Base-by-base conservation (phyloP, 2,113 vertebrate genomes). In the Apteryx mantelli region DNA sequence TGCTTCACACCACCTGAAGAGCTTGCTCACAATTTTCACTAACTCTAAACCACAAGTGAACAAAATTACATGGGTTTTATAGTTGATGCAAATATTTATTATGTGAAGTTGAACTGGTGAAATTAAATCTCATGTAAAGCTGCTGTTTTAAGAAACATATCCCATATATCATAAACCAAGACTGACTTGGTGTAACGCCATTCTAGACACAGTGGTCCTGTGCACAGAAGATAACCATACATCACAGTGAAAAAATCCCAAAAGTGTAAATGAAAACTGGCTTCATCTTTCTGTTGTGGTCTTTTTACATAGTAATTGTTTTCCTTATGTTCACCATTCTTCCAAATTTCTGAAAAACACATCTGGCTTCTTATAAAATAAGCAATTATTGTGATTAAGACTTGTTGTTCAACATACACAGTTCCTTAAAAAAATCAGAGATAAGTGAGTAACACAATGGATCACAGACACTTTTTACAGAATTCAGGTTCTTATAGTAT, bases 381-480 rank as follows among this genome's bases (percentile, higher is more conserved):
- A 73, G 92, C 13, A 68, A 52, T 85, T 89, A 73, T 58, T 92
- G 38, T 78, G 76, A 88, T 60, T 92, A 77, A 82, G 64, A 76
- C 1, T 0, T 25, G 38, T 82, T 53, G 73, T 69, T 32, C 75
- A 63, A 48, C 60, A n/a, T 71, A 84, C 21, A 61, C 17, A 60
- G 20, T 48, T 89, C 42, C 64, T 66, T 53, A 53, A 69, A 75
- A 64, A 24, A 22, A 68, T 16, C 36, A 73, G 11, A 75, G 21
- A 77, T 26, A 77, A 63, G 20, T 25, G 15, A 89, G 7, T 65
- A 89, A 42, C 13, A 86, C 26, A 65, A 50, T 44, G 22, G 32
- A 86, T 86, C 95, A 74, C 50, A 79, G 68, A 25, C 21, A 76
- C 65, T 73, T 96, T 79, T 89, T 86, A 74, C 61, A 96, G 69